phyloP scores from a whole-genome alignment of 2,888 invertebrate species.

The Tinea pellionella region DNA sequence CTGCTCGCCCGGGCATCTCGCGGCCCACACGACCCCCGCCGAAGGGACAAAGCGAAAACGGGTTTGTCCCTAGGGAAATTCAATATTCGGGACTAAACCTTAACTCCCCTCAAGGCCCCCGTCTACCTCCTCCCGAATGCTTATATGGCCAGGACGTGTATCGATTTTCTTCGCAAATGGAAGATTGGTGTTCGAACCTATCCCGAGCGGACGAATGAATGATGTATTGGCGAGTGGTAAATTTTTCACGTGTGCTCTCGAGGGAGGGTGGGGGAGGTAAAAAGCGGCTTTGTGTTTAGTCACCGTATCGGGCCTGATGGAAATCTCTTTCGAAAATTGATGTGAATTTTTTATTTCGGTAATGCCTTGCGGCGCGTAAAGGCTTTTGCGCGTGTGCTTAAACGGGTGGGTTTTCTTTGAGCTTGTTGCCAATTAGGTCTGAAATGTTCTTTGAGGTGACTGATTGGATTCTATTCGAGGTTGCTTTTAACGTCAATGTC shows the following conservation, averaged over 20 bases:
- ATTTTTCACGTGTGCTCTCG: conserved; percentile 46
- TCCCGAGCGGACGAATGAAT: conserved; percentile 41
- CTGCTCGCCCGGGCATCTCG: conserved; percentile 51
- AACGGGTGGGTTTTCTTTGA: conserved; percentile 27
- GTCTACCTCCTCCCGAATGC: conserved; percentile 67
- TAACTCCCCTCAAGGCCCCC: conserved; percentile 69
- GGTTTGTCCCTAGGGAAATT: conserved; percentile 72
- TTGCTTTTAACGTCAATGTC: conserved; percentile 28
- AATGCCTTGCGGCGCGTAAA: conserved; percentile 39
- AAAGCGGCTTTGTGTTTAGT: conserved; percentile 34
- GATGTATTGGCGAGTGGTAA: conserved; percentile 59
- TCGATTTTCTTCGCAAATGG: conserved; percentile 70
- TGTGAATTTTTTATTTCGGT: conserved; percentile 60
- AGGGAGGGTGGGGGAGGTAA: conserved; percentile 2
- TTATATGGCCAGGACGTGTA: conserved; percentile 70
- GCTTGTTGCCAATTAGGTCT: conserved; percentile 45
- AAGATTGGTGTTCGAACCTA: conserved; percentile 67
- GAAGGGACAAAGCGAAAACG: conserved; percentile 69
- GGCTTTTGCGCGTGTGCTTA: conserved; percentile 7
- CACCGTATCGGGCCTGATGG: conserved; percentile 52
- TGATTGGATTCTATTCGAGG: conserved; percentile 43
- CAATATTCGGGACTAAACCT: conserved; percentile 72
- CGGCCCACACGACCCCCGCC: conserved; percentile 64
- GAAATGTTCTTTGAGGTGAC: conserved; percentile 49
- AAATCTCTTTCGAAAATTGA: conserved; percentile 50